A percentile compares a stretch with the other conserved stretches of the same genome.
These are phyloP conservation scores for Drosophila ambigua DNA, from an alignment of 1,140 invertebrate genomes.

Conservation along the genomic window DNA sequence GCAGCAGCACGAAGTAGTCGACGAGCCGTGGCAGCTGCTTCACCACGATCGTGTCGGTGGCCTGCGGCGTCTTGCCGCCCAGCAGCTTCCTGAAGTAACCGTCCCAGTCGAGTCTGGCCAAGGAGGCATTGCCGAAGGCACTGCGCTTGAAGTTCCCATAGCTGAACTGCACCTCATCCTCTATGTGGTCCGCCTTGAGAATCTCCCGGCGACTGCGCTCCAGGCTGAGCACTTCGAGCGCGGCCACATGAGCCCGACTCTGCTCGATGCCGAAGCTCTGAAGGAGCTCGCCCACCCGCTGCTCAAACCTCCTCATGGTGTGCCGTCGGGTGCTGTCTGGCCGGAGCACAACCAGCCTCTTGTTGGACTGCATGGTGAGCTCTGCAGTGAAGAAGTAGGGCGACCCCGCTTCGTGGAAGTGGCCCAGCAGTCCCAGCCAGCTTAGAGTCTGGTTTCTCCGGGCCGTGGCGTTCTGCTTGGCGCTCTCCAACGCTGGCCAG, in stretches of 20 bases:
- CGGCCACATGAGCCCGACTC: conserved; percentile 64
- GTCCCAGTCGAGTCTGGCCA: conserved; percentile 67
- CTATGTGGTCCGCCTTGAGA: conserved; percentile 53
- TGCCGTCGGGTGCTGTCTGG: conserved; percentile 59
- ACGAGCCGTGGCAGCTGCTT: conserved; percentile 63
- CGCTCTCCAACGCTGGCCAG: conserved; percentile 68
- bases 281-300: conserved; percentile 65
- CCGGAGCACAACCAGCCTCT: conserved; percentile 56
- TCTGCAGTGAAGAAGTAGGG: conserved; percentile 65
- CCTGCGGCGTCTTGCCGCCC: conserved; percentile 62
- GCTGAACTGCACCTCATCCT: conserved; percentile 67
- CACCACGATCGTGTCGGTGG: conserved; percentile 61
- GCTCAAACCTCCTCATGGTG: conserved; percentile 72
- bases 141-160: conserved; percentile 70
- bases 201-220: conserved; percentile 74
- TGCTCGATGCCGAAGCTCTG: conserved; percentile 63
- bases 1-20: conserved; percentile 59
- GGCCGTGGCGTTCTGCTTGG: conserved; percentile 10
- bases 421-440: conserved; percentile 60
- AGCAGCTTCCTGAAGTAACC: conserved; percentile 63
- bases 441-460: conserved; percentile 27
- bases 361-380: conserved; percentile 72
- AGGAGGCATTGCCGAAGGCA: conserved; percentile 50
- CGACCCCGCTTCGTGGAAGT: conserved; percentile 71
- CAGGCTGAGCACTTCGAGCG: conserved; percentile 71